A percentile compares a stretch with the other conserved stretches of the same genome.
These are phyloP conservation scores for Caenorhabditis sp. DNA, from an alignment of 2,888 invertebrate species.

Conservation along the genomic window DNA sequence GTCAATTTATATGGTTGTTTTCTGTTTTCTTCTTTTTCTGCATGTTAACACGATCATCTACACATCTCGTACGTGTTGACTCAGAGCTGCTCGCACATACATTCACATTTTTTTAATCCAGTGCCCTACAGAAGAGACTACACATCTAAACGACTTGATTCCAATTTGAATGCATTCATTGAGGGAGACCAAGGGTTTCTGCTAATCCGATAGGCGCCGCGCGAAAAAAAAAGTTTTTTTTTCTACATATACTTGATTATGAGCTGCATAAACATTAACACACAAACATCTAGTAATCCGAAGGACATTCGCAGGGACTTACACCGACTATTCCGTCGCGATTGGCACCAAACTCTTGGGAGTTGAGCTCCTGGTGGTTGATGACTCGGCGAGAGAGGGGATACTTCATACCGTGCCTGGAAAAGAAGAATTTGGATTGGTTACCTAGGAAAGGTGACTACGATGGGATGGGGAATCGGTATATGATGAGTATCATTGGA, in stretches of 20 bases:
- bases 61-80: constrained; percentile 15
- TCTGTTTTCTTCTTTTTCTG: neutral
- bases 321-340: constrained; percentile 63
- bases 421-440: no score
- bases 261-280: constrained; percentile 15
- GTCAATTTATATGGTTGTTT: neutral
- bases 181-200: constrained; percentile 21
- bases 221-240: neutral
- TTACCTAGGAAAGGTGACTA: no score
- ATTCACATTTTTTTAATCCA: constrained; percentile 8
- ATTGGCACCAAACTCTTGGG: constrained; percentile 63
- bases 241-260: constrained; percentile 13
- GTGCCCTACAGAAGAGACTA: neutral
- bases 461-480: no score
- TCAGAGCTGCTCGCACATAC: constrained; percentile 5
- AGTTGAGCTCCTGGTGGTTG: constrained; percentile 58
- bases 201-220: constrained; percentile 20
- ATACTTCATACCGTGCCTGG: constrained; percentile 69
- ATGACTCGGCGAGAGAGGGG: constrained; percentile 69
- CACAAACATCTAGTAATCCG: constrained; percentile 5
- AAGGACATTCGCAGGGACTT: constrained; percentile 5
- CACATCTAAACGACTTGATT: neutral
- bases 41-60: neutral
- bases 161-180: neutral
- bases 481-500: no score